phyloP scores from a whole-genome alignment of 2,888 invertebrate genomes.

The Ephialtes manifestator region DNA sequence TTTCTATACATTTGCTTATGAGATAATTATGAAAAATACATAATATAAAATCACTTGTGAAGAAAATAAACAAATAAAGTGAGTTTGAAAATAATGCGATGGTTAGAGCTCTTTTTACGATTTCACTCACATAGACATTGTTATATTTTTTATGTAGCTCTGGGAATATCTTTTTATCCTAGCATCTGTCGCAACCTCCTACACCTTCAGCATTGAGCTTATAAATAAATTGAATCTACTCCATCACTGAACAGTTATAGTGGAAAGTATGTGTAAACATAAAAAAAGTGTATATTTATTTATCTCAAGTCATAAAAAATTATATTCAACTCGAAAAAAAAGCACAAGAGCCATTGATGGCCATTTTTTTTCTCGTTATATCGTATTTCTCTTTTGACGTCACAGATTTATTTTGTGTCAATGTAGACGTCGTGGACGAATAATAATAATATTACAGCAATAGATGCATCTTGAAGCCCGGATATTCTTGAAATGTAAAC shows the following conservation, averaged over 20 bases:
- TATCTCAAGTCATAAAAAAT: background rate
- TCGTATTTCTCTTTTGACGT: background rate
- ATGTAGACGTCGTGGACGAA: background rate
- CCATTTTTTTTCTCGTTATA: too few species aligned
- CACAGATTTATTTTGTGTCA: background rate
- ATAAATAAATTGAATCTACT: background rate
- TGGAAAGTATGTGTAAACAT: background rate
- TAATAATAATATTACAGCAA: background rate
- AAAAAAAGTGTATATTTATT: background rate
- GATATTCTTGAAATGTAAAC: constrained; percentile 39
- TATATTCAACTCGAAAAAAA: background rate
- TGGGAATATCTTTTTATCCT: constrained; percentile 30
- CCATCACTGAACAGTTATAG: background rate
- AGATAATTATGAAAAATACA: too few species aligned
- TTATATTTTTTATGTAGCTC: constrained; percentile 29
- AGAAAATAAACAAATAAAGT: too few species aligned
- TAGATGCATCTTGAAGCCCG: background rate
- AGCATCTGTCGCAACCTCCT: constrained; percentile 34
- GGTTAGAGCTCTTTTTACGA: too few species aligned
- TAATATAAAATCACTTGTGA: too few species aligned
- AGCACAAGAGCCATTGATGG: background rate
- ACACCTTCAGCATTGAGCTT: constrained; percentile 37
- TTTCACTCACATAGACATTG: constrained; percentile 15
- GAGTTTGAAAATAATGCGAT: too few species aligned
- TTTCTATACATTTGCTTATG: too few species aligned